phyloP scores from a whole-genome alignment of 2,797 vertebrate genomes.

The Semaprochilodus insignis region DNA sequence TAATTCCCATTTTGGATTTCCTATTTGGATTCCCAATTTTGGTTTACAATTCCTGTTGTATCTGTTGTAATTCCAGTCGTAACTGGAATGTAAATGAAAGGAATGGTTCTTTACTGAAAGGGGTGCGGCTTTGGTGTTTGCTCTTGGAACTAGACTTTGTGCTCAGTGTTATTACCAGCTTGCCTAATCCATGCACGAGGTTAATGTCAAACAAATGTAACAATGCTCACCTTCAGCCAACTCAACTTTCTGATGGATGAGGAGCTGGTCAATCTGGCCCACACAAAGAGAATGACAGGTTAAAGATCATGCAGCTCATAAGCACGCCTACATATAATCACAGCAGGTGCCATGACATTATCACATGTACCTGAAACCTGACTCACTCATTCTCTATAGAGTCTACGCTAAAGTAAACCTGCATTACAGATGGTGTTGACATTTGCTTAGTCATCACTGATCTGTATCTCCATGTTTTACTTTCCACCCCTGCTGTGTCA shows the following conservation, averaged over 20 bases:
- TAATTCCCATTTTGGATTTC: too few species aligned
- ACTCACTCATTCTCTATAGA: conserved; percentile 63
- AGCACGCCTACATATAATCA: neutral
- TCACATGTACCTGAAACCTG: conserved; percentile 69
- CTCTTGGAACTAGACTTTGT: neutral
- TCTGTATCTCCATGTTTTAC: neutral
- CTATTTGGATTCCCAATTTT: too few species aligned
- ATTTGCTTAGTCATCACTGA: conserved; percentile 21
- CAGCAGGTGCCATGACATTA: too few species aligned
- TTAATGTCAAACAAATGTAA: neutral
- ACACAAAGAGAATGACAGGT: neutral
- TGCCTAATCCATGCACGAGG: neutral
- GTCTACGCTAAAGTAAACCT: neutral
- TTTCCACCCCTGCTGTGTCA: conserved; percentile 12
- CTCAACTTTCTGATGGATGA: conserved; percentile 79
- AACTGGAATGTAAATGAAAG: too few species aligned
- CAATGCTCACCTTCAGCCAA: conserved; percentile 32
- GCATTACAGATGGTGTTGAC: neutral
- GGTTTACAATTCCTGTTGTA: too few species aligned
- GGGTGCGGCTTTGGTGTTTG: neutral
- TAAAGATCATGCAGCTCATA: neutral
- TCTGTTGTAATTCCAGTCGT: too few species aligned
- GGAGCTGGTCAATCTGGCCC: conserved; percentile 78
- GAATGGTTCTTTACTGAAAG: neutral
- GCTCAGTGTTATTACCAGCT: neutral